Evolutionary conservation across 2,888 invertebrate genomes (phyloP), one percentile per base, ranked within the genome.

Genomic region (Polydrusus tereticollis): DNA sequence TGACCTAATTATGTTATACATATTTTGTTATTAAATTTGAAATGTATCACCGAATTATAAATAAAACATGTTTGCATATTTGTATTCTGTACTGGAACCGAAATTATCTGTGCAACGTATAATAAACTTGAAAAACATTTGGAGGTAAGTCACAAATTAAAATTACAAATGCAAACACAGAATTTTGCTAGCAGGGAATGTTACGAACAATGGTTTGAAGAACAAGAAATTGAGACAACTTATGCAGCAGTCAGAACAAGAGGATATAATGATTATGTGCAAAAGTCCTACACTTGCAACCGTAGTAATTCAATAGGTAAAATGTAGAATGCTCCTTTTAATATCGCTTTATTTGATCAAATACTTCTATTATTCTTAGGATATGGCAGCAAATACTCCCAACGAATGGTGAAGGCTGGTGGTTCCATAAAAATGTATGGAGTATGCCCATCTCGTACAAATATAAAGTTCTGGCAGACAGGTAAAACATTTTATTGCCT

Each of bases 381-480:
- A 7, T 55, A 12, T 26, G 12, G 10, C 7, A 55, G 55, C 23
- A 21, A 55, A 0, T 55, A n/a, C 26, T n/a, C 8, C n/a, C 8
- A 23, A 55, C 21, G 55, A 16, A 20, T 16, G 20, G 23, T 21
- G 2, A 55, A 55, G 14, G 20, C 55, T 23, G 55, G 1, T 23
- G 55, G 55, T 2, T 23, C 55, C 8, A 55, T 55, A 16, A 55
- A 55, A 55, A 55, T 55, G 8, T 16, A 23, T 23, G 55, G 55
- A 16, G 23, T 55, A 1, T 55, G 55, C 6, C 26, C 55, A 12
- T 55, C 55, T 21, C 55, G n/a, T 23, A 21, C 23, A 21, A 55
- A 12, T 23, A 16, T 55, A 23, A 55, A 33, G 26, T 21, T 16
- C 23, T 23, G n/a, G 14, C 55, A 55, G 23, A 55, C 14, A 55